Conservation (phyloP, 1,140 invertebrate genomes). For the Diorhabda elongata region DNA sequence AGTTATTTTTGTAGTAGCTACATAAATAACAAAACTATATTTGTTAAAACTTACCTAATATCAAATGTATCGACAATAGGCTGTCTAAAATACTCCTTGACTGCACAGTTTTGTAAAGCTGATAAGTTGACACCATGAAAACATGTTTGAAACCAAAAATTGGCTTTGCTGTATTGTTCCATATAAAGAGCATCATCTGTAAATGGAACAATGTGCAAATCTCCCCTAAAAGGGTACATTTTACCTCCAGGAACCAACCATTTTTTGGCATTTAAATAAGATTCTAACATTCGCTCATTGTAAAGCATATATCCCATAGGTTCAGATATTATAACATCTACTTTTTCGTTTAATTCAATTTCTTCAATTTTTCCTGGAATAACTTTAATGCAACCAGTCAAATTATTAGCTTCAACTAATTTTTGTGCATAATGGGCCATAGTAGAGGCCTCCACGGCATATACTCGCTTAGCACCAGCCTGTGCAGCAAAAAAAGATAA, state of each 20-base stretch:
- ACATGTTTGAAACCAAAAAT: slow-evolving; percentile 97
- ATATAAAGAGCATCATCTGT: slow-evolving; percentile 96
- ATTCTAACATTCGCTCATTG: slow-evolving; percentile 99
- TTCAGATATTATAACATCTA: slow-evolving; percentile 97
- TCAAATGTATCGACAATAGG: slow-evolving; percentile 99
- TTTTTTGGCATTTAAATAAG: slow-evolving; percentile 97
- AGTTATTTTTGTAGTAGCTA: too few species aligned
- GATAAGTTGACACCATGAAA: slow-evolving; percentile 98
- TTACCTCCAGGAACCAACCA: slow-evolving; percentile 89
- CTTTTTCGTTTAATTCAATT: slow-evolving; percentile 89
- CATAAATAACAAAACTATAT: background rate
- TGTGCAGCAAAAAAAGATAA: slow-evolving; percentile 98
- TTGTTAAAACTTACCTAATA: slow-evolving; percentile 53
- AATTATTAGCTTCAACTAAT: slow-evolving; percentile 86
- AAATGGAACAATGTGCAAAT: slow-evolving; percentile 97
- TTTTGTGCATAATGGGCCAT: slow-evolving; percentile 96
- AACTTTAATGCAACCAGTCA: slow-evolving; percentile 82
- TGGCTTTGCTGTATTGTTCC: slow-evolving; percentile 98
- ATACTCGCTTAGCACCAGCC: slow-evolving; percentile 94
- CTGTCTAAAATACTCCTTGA: slow-evolving; percentile 97
- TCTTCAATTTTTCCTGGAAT: slow-evolving; percentile 99
- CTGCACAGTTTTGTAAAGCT: slow-evolving; percentile 81
- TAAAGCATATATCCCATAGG: slow-evolving; percentile 99
- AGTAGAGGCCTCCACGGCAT: slow-evolving; percentile 96
- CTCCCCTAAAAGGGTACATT: slow-evolving; percentile 96